Evolutionary conservation across 2,797 vertebrate species (phyloP), one percentile per base, ranked within the genome.

Genomic region (Eleutherodactylus coqui): DNA sequence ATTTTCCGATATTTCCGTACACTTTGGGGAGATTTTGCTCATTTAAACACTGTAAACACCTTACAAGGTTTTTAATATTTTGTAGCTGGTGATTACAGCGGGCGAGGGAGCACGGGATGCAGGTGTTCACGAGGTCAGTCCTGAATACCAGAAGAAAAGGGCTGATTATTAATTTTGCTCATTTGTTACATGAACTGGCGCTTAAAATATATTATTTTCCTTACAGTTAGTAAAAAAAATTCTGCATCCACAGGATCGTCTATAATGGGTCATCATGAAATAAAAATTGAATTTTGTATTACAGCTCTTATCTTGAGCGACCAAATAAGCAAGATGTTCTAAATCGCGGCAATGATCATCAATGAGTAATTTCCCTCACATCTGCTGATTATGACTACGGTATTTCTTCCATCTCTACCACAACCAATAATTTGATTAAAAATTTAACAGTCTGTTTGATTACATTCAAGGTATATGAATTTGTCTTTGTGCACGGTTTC

Each of bases 11-110:
- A 80, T 87, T 87, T 79, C 70, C n/a, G 53, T 24, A 43, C 76
- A 84, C 75, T 75, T 84, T 67, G 82, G 76, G 82, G 76, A 84
- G 67, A 87, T 84, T 87, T 75, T 80, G 86, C 64, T 87, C 76
- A 79, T 83, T 80, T 82, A 78, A 78, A 79, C 62, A 86, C 45
- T 53, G 72, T 82, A 86, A 86, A 82, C 80, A 78, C 51, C 85
- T 67, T 84, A 84, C 67, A 84, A 53, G 76, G 34, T 79, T 87
- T 79, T 87, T 77, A 80, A 53, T 49, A 60, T 84, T 87, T 75
- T 79, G 81, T 51, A 49, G 78, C 34, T 70, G 60, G 64, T 83
- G 76, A 84, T 87, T 84, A 87, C 45, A 27, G 62, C 53, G 75
- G 75, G 19, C 69, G 47, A 72, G 49, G 14, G 83, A 76, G 3